A percentile compares a stretch with the other conserved stretches of the same genome.
phyloP scores from a whole-genome alignment of 2,113 vertebrate species.

The Rhea americana region DNA sequence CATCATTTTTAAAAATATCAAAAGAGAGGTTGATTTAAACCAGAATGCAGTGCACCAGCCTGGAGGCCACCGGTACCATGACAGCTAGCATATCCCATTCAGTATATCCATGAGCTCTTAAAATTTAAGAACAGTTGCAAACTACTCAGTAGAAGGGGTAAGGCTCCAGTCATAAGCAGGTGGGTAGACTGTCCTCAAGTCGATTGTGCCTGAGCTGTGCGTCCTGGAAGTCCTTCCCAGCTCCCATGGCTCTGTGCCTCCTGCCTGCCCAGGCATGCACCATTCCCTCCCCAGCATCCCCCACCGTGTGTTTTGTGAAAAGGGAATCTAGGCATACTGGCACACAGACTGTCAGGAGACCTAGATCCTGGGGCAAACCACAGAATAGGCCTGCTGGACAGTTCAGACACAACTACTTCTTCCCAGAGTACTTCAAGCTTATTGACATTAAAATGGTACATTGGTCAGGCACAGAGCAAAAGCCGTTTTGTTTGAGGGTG shows the following conservation, averaged over 20 bases:
- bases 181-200: neutral
- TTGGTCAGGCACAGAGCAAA: neutral
- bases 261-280: neutral
- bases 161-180: neutral
- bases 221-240: accelerated
- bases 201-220: neutral
- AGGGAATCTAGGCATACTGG: neutral
- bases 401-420: neutral
- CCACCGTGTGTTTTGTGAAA: too few relatives aligned
- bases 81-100: neutral
- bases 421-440: neutral
- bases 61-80: neutral
- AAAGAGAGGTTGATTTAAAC: neutral
- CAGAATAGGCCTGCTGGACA: neutral
- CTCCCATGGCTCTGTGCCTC: accelerated
- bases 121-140: neutral
- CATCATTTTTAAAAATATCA: neutral
- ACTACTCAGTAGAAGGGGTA: neutral
- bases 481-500: neutral
- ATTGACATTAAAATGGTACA: neutral
- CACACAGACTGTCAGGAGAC: neutral
- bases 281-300: neutral
- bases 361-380: neutral
- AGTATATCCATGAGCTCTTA: neutral
- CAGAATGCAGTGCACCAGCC: neutral